Evolutionary conservation across 1,140 invertebrate genomes (phyloP).

Genomic region (Caenorhabditis latens): DNA sequence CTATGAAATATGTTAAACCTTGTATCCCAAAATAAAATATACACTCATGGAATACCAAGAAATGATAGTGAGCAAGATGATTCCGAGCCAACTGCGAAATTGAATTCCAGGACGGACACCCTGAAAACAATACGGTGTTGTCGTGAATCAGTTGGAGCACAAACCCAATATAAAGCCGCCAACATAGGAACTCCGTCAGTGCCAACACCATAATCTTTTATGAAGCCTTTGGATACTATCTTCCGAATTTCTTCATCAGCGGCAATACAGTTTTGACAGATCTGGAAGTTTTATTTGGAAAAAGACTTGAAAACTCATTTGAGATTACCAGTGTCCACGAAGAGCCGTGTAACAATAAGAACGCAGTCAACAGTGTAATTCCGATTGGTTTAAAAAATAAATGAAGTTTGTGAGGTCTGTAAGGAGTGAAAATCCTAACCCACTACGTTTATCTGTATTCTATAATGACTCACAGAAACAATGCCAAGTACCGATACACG

Average conservation of each 20-base stretch:
- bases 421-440: neutral
- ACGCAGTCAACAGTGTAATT: neutral
- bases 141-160: neutral
- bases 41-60: neutral
- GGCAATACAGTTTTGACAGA: neutral
- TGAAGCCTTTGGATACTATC: neutral
- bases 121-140: neutral
- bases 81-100: constrained; percentile 22
- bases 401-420: neutral
- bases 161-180: neutral
- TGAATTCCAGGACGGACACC: neutral
- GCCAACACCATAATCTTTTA: neutral
- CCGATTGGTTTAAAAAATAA: neutral
- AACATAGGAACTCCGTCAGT: neutral
- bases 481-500: constrained; percentile 1
- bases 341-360: neutral
- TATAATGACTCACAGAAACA: constrained; percentile 3
- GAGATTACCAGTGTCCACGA: neutral
- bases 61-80: constrained; percentile 6
- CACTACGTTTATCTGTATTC: neutral
- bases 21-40: constrained; percentile 21
- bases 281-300: neutral
- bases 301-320: no score
- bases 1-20: neutral
- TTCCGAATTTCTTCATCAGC: constrained; percentile 14